Conservation (phyloP, 2,113 vertebrate species). For the Solea solea region DNA sequence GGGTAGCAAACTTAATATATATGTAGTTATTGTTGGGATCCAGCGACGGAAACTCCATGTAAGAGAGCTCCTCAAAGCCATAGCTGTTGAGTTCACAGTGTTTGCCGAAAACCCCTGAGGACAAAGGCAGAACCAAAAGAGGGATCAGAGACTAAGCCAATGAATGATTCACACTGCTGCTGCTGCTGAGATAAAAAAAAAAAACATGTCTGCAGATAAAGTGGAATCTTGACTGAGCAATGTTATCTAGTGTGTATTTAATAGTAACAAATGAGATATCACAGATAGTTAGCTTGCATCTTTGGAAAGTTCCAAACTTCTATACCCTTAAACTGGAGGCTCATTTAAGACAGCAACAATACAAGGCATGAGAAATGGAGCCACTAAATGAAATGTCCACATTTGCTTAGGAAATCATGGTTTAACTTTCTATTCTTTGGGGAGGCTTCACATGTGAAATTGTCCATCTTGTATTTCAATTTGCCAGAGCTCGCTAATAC, state of each 20-base stretch:
- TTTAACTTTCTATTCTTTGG: conserved; percentile 27
- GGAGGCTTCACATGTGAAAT: conserved; percentile 14
- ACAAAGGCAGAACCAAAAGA: conserved; percentile 39
- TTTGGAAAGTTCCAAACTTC: background rate
- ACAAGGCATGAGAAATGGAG: conserved; percentile 40
- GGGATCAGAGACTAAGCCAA: conserved; percentile 36
- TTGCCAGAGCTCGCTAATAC: background rate
- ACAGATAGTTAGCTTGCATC: conserved; percentile 6
- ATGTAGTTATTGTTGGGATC: conserved; percentile 99
- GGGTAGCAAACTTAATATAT: conserved; percentile 97
- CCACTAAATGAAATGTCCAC: conserved; percentile 46
- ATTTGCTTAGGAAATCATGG: conserved; percentile 39
- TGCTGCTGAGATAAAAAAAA: conserved; percentile 31
- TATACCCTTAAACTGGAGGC: background rate
- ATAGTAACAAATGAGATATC: conserved; percentile 12
- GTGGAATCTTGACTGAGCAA: conserved; percentile 19
- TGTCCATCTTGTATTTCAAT: conserved; percentile 44
- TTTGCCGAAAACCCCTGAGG: conserved; percentile 95
- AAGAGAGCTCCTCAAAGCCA: conserved; percentile 95
- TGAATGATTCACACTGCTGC: conserved; percentile 39
- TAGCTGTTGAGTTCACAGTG: conserved; percentile 98
- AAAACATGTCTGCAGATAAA: conserved; percentile 33
- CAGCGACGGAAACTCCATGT: conserved; percentile 97
- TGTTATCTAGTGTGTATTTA: background rate
- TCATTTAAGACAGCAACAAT: conserved; percentile 6